Conservation (phyloP, 2,888 invertebrate species). For the Lysandra coridon region DNA sequence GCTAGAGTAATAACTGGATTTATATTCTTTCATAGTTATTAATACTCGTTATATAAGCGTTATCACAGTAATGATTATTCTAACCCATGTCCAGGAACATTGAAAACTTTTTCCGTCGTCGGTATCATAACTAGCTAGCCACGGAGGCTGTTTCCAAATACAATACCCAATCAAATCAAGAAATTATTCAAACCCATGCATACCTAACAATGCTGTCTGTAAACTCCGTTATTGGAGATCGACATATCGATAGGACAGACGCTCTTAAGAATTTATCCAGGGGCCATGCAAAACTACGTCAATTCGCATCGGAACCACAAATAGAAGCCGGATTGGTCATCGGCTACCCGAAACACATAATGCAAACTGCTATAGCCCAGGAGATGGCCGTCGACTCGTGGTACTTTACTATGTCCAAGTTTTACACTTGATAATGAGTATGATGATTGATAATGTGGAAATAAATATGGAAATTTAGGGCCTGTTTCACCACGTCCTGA, state of each 20-base stretch:
- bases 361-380: not conserved
- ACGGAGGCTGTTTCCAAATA: not conserved
- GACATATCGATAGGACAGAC: not conserved
- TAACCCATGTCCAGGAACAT: not conserved
- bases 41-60: no score
- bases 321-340: not conserved
- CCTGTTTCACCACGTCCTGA: no score
- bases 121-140: not conserved
- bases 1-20: no score
- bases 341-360: not conserved
- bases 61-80: no score
- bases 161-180: not conserved
- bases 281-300: constrained; percentile 5
- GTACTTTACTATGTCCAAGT: not conserved
- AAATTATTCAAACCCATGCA: not conserved
- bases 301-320: not conserved
- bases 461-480: no score
- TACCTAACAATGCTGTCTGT: not conserved
- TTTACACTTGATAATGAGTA: not conserved
- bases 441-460: not conserved
- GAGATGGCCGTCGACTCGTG: not conserved
- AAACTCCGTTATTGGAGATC: not conserved
- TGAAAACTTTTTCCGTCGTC: not conserved
- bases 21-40: no score
- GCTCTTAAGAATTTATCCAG: constrained; percentile 1